Percentiles rank a stretch among this genome's conserved stretches.
Conservation (phyloP, 2,797 vertebrate genomes). For the Enteromius fasciolatus region DNA sequence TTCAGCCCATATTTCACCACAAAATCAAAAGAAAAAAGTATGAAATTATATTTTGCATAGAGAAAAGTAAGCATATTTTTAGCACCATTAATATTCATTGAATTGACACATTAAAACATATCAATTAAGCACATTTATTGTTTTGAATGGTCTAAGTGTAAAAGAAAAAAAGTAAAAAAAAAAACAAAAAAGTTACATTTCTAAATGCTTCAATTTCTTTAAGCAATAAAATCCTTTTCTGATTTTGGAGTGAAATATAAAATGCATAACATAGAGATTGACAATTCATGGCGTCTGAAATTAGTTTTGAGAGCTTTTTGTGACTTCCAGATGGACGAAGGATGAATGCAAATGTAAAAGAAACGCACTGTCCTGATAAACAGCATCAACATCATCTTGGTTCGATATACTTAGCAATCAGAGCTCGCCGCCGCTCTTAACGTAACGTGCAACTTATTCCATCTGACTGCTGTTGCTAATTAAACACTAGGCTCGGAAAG, state of each 20-base stretch:
- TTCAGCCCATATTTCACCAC: not conserved
- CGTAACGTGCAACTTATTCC: not conserved
- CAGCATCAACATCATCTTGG: conserved; percentile 13
- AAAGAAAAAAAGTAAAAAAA: too few species aligned
- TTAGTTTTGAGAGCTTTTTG: not conserved
- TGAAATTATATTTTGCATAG: not conserved
- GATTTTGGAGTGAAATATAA: not conserved
- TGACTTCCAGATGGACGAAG: not conserved
- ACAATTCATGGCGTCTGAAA: not conserved
- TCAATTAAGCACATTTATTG: not conserved
- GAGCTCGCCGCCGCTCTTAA: not conserved
- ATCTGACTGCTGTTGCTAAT: conserved; percentile 33
- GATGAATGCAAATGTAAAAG: not conserved
- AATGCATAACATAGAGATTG: not conserved
- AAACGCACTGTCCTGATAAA: conserved; percentile 26
- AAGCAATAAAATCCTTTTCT: not conserved
- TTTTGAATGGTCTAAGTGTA: too few species aligned
- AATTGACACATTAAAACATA: not conserved
- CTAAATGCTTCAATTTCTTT: not conserved
- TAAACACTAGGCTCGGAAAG: conserved; percentile 13
- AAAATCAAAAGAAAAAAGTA: conserved; percentile 15
- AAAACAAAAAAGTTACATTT: too few species aligned
- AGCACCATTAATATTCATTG: not conserved
- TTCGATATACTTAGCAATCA: conserved; percentile 29
- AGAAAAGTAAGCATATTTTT: not conserved